Base-by-base conservation (phyloP, 2,888 invertebrate genomes). In the Nineta flava region DNA sequence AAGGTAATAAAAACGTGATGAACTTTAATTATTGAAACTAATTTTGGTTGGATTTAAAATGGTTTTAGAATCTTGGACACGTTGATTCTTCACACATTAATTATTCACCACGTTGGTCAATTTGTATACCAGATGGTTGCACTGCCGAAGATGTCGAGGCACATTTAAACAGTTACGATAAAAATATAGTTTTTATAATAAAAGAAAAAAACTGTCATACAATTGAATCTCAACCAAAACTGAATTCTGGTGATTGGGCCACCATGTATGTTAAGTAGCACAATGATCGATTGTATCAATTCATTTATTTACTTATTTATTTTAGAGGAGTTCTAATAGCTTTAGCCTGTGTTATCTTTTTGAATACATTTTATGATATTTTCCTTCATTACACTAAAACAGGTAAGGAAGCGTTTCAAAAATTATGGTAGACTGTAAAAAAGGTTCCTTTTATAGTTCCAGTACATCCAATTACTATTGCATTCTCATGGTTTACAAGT, bases 61-160 rank as follows among this genome's bases (percentile, higher is more conserved):
- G 2, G 2, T 19, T 19, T 2, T 19, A 26, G 26, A 26, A 3
- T 6, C 7, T 26, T 26, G 26, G n/a, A n/a, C 26, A 5, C 3
- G 16, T 3, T 17, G 17, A 42, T 6, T 19, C 42, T 4, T 2
- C 16, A n/a, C 26, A 5, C 3, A 9, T 3, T 17, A n/a, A 42
- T 6, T 19, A 15, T 4, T 2, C 16, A 42, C 17, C 26, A n/a
- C 44, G 44, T 12, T 60, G 66, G 60, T 64, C 69, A 1, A 62
- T 68, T 34, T 70, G 70, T 54, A 53, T 70, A 19, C 72, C 72
- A 12, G 60, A 65, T 26, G 60, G 64, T 2, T 72, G 73, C 55
- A 55, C 56, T 9, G 50, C 58, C 3, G 46, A 56, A 1, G 66
- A 68, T 35, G 56, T 69, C 2, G 53, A 62, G 26, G 49, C 51